Conservation (phyloP, 2,797 vertebrate species). For the Natrix natrix region DNA sequence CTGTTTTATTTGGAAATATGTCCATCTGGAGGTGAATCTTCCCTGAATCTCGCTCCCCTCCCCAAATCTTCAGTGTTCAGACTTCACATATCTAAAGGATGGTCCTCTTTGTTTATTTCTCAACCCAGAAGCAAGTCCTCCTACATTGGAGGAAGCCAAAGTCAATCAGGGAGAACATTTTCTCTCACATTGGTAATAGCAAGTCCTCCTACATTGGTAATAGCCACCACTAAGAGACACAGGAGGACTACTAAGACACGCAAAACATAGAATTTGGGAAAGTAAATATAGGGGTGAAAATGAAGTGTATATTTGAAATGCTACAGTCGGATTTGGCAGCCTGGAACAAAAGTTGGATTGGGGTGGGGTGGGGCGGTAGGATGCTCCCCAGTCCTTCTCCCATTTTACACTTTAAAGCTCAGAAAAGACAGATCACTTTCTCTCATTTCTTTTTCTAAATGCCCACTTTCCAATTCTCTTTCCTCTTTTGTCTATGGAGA, state of each 20-base stretch:
- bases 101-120: not conserved
- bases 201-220: not conserved
- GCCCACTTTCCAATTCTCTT: not conserved
- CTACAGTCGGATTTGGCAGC: not conserved
- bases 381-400: not conserved
- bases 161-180: constrained; percentile 1
- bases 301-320: not conserved
- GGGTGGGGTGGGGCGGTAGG: not conserved
- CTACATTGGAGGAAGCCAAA: not conserved
- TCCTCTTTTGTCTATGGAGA: not conserved
- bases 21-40: not conserved
- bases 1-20: constrained; percentile 2
- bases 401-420: not conserved
- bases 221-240: not conserved
- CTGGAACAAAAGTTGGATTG: not conserved
- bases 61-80: not conserved
- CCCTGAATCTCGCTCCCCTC: not conserved
- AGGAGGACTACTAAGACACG: not conserved
- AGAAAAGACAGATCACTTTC: not conserved
- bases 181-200: not conserved
- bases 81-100: not conserved
- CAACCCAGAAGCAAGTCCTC: not conserved
- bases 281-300: not conserved
- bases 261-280: not conserved
- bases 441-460: not conserved